A percentile compares a stretch with the other conserved stretches of the same genome.
These are phyloP conservation scores for Sternarchorhynchus goeldii DNA, from an alignment of 2,797 vertebrate species.

Conservation along the genomic window DNA sequence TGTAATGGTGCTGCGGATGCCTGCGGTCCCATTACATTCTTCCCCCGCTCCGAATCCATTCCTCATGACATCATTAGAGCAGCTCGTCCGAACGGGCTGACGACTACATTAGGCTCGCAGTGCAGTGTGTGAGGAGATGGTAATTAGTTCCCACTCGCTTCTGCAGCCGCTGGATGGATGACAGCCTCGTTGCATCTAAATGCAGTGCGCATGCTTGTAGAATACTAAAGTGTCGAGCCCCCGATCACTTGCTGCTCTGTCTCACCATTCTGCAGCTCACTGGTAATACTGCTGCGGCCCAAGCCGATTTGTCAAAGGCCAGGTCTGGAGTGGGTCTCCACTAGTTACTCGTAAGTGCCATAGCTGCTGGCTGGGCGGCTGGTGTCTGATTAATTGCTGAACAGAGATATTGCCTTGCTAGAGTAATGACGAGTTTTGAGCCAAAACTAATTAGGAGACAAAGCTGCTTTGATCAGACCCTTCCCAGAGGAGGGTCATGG, in stretches of 20 bases:
- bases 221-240: conserved; percentile 64
- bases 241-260: conserved; percentile 57
- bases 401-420: conserved; percentile 17
- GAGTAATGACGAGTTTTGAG: conserved; percentile 36
- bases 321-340: conserved; percentile 64
- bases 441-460: conserved; percentile 39
- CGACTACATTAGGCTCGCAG: conserved; percentile 53
- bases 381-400: conserved; percentile 39
- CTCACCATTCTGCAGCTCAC: conserved; percentile 53
- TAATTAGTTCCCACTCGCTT: conserved; percentile 57
- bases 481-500: conserved; percentile 20
- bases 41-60: conserved; percentile 57
- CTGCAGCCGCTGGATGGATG: conserved; percentile 64
- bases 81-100: conserved; percentile 57
- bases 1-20: conserved; percentile 44
- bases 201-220: conserved; percentile 60
- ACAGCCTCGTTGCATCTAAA: conserved; percentile 65
- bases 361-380: conserved; percentile 17
- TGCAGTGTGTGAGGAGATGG: conserved; percentile 54
- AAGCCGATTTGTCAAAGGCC: conserved; percentile 66
- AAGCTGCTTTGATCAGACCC: conserved; percentile 33
- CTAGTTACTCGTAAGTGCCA: conserved; percentile 52
- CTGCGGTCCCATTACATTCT: conserved; percentile 48
- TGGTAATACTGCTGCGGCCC: conserved; percentile 51
- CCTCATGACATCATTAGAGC: conserved; percentile 56